Conservation (phyloP, 2,113 vertebrate species). For the Thymallus thymallus region DNA sequence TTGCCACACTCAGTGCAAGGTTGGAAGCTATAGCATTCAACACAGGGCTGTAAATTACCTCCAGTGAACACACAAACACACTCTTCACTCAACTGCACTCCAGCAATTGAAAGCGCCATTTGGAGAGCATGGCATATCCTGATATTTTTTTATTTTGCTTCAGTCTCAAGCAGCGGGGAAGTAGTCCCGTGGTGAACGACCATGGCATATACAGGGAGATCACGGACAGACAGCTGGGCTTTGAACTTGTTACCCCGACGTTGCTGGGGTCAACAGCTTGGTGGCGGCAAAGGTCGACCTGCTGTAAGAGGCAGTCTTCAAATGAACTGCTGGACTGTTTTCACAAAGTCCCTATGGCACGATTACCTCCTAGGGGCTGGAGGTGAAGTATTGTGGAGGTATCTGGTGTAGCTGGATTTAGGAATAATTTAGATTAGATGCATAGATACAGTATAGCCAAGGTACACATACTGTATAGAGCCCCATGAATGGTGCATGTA, state of each 20-base stretch:
- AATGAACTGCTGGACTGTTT: constrained; percentile 64
- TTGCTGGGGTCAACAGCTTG: constrained; percentile 69
- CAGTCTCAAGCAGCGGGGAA: constrained; percentile 51
- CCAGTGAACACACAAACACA: constrained; percentile 65
- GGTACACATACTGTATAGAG: constrained; percentile 37
- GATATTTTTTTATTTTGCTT: constrained; percentile 50
- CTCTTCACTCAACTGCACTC: constrained; percentile 62
- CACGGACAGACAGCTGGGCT: constrained; percentile 69
- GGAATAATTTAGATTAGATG: constrained; percentile 50
- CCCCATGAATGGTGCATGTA: neutral
- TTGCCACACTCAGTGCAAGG: constrained; percentile 53
- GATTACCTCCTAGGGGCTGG: constrained; percentile 54
- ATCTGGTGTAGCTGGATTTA: constrained; percentile 60
- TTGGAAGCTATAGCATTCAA: constrained; percentile 50
- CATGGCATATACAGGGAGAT: constrained; percentile 50
- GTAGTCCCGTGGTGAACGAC: constrained; percentile 49
- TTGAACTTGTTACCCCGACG: constrained; percentile 70
- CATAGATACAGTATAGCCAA: constrained; percentile 60
- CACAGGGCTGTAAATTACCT: constrained; percentile 69
- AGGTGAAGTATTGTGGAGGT: constrained; percentile 49
- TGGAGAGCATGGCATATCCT: constrained; percentile 58
- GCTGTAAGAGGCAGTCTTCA: constrained; percentile 64
- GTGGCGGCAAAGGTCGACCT: constrained; percentile 44
- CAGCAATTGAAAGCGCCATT: constrained; percentile 59
- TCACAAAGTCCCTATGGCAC: constrained; percentile 52